Conservation (phyloP, 2,888 invertebrate genomes). For the Ferdinandea cuprea region DNA sequence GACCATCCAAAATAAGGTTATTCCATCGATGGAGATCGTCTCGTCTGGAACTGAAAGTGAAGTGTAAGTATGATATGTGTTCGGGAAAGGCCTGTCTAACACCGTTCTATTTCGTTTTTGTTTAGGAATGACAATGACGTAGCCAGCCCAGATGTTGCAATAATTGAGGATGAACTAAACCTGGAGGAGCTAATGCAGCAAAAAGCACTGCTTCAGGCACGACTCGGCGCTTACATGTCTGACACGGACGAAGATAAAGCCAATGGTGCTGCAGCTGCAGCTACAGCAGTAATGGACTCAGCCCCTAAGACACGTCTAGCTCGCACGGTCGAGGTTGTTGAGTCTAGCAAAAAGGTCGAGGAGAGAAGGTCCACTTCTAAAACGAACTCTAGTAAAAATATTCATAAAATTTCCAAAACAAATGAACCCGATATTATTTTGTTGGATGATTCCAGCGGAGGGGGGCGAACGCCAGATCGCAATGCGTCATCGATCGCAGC, state of each 20-base stretch:
- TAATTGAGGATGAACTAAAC: constrained; percentile 93
- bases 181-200: constrained; percentile 95
- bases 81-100: not conserved
- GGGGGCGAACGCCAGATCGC: constrained; percentile 83
- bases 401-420: constrained; percentile 81
- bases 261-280: constrained; percentile 76
- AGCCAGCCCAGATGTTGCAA: constrained; percentile 88
- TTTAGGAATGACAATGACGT: constrained; percentile 85
- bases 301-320: constrained; percentile 45
- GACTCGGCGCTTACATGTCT: constrained; percentile 89
- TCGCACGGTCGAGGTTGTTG: constrained; percentile 47
- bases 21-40: constrained; percentile 85
- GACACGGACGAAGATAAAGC: constrained; percentile 86
- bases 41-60: constrained; percentile 88
- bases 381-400: constrained; percentile 82
- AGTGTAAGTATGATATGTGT: constrained; percentile 79
- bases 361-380: constrained; percentile 70
- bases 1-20: constrained; percentile 81
- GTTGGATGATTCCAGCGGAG: constrained; percentile 87
- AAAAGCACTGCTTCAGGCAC: constrained; percentile 91
- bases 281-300: constrained; percentile 35
- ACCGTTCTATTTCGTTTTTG: not conserved
- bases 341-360: constrained; percentile 63
- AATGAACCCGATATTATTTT: constrained; percentile 85
- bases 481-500: constrained; percentile 76